phyloP scores from a whole-genome alignment of 2,113 vertebrate species.

The Gymnarchus niloticus region DNA sequence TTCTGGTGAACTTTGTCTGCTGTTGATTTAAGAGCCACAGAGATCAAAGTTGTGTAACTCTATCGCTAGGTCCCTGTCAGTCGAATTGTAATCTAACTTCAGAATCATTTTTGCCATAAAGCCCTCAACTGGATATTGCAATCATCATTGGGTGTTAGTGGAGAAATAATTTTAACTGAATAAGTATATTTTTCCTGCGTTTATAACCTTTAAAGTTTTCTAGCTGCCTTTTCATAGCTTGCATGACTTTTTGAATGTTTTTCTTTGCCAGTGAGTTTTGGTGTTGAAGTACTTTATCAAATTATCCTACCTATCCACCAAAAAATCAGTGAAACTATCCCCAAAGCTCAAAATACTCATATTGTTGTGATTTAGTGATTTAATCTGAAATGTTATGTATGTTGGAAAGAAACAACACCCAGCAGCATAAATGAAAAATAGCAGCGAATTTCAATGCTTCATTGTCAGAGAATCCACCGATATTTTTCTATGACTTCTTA shows the following conservation, averaged over 20 bases:
- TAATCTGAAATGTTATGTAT: conserved; percentile 9
- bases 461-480: conserved; percentile 14
- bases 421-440: conserved; percentile 15
- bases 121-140: not conserved
- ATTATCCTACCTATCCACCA: conserved; percentile 11
- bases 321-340: not conserved
- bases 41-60: conserved; percentile 53
- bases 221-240: conserved; percentile 6
- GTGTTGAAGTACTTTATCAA: conserved; percentile 9
- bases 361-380: conserved; percentile 1
- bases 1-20: conserved; percentile 62
- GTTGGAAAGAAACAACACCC: conserved; percentile 7
- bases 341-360: conserved; percentile 4
- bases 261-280: conserved; percentile 3
- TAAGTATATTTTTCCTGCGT: not conserved
- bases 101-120: conserved; percentile 28
- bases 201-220: not conserved
- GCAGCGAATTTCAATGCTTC: not conserved
- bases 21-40: conserved; percentile 64
- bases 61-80: conserved; percentile 31
- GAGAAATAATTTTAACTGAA: not conserved
- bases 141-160: not conserved
- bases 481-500: conserved; percentile 49
- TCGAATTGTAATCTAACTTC: conserved; percentile 43
- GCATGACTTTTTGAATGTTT: not conserved